A percentile compares a stretch with the other conserved stretches of the same genome.
Evolutionary conservation across 2,888 invertebrate genomes (phyloP).

Genomic region (Gasteruption jaculator): DNA sequence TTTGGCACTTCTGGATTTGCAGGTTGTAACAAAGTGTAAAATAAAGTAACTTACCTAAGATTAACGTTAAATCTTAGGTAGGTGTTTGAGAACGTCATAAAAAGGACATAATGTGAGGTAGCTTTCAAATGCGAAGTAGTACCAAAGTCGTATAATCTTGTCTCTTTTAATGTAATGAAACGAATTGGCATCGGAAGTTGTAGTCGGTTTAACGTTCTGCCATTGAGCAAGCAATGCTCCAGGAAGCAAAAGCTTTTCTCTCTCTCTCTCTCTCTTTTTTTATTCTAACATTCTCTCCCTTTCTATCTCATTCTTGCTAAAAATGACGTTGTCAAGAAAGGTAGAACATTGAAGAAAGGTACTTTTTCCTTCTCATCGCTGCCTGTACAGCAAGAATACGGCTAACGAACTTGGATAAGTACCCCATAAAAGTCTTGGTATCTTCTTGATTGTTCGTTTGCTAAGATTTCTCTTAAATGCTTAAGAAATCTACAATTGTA

Average conservation of each 20-base stretch:
- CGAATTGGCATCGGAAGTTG: slow-evolving; percentile 29
- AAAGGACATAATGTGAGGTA: no score
- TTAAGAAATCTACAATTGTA: no score
- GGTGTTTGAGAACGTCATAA: no score
- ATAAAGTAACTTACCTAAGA: no score
- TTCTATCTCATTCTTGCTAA: no score
- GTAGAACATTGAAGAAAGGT: background rate
- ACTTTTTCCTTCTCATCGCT: background rate
- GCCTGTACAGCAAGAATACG: slow-evolving; percentile 9
- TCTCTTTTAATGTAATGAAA: slow-evolving; percentile 26
- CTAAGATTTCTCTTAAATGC: no score
- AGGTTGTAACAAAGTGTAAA: no score
- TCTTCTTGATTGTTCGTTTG: slow-evolving; percentile 24
- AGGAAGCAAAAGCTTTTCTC: slow-evolving; percentile 10
- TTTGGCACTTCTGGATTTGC: no score
- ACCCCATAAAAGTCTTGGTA: slow-evolving; percentile 25
- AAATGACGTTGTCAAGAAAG: slow-evolving; percentile 6
- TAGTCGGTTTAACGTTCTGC: slow-evolving; percentile 22
- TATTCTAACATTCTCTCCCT: no score
- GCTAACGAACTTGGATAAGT: slow-evolving; percentile 30
- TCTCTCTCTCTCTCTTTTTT: no score
- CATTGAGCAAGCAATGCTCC: slow-evolving; percentile 10
- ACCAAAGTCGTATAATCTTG: slow-evolving; percentile 27
- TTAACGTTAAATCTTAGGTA: no score
- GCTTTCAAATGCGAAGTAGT: no score